Conservation (phyloP, 1,140 invertebrate genomes). For the Coptotermes formosanus region DNA sequence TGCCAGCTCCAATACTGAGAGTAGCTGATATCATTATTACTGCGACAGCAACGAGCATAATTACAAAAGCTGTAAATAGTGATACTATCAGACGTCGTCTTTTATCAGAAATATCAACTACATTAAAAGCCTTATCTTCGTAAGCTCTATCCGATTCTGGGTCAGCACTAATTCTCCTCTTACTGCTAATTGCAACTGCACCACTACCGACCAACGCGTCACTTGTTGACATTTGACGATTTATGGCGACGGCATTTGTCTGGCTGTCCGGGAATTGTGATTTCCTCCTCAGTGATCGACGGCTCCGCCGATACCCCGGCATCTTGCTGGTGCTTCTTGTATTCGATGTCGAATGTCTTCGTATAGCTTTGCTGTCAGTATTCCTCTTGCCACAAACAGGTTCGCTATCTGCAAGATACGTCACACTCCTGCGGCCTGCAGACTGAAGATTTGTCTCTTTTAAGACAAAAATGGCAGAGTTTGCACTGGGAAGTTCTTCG, state of each 20-base stretch:
- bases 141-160: neutral
- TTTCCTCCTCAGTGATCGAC: neutral
- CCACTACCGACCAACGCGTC: neutral
- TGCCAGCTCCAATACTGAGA: constrained; percentile 37
- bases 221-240: neutral
- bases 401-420: neutral
- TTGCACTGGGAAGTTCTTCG: neutral
- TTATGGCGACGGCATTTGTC: neutral
- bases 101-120: constrained; percentile 3
- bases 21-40: constrained; percentile 43
- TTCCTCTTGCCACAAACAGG: neutral
- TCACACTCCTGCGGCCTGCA: neutral
- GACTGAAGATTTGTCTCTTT: neutral
- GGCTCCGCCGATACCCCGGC: neutral
- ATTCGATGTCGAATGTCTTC: neutral
- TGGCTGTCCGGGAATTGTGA: neutral
- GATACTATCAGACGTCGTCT: constrained; percentile 24
- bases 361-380: neutral
- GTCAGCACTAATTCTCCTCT: neutral
- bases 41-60: constrained; percentile 41
- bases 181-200: neutral
- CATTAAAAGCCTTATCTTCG: neutral
- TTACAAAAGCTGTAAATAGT: constrained; percentile 31
- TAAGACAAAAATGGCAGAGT: neutral
- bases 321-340: neutral